Evolutionary conservation across 2,888 invertebrate genomes (phyloP).

Genomic region (Aporophyla lueneburgensis): DNA sequence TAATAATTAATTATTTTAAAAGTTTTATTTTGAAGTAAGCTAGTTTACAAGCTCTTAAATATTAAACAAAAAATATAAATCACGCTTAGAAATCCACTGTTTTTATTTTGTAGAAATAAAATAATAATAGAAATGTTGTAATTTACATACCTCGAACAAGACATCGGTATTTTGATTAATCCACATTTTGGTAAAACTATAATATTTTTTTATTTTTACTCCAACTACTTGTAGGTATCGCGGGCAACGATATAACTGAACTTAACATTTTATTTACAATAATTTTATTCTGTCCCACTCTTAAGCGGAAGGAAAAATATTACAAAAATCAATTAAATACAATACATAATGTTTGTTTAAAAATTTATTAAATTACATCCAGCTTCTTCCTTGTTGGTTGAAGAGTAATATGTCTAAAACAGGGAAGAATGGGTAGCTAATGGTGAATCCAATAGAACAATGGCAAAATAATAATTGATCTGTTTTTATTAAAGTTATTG

Average conservation of each 20-base stretch:
- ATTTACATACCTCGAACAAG: conserved; percentile 73
- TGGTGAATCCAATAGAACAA: conserved; percentile 19
- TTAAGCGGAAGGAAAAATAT: conserved; percentile 71
- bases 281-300: conserved; percentile 63
- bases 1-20: background rate
- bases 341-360: conserved; percentile 66
- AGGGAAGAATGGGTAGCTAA: conserved; percentile 65
- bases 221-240: conserved; percentile 56
- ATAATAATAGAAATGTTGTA: background rate
- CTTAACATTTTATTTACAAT: conserved; percentile 57
- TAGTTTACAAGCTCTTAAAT: no score
- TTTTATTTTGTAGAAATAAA: background rate
- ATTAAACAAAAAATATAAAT: no score
- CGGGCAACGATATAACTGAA: conserved; percentile 55
- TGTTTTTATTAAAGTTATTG: background rate
- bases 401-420: conserved; percentile 59
- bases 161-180: conserved; percentile 71
- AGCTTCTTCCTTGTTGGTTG: conserved; percentile 73
- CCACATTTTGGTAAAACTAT: conserved; percentile 68
- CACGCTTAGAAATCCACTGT: background rate
- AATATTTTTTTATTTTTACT: conserved; percentile 20
- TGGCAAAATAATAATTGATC: background rate
- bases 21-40: background rate
- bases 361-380: conserved; percentile 67
- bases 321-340: conserved; percentile 70